Evolutionary conservation across 2,113 vertebrate species (phyloP), one percentile per base, ranked within the genome.

Genomic region (Coptodon bakossiorum): DNA sequence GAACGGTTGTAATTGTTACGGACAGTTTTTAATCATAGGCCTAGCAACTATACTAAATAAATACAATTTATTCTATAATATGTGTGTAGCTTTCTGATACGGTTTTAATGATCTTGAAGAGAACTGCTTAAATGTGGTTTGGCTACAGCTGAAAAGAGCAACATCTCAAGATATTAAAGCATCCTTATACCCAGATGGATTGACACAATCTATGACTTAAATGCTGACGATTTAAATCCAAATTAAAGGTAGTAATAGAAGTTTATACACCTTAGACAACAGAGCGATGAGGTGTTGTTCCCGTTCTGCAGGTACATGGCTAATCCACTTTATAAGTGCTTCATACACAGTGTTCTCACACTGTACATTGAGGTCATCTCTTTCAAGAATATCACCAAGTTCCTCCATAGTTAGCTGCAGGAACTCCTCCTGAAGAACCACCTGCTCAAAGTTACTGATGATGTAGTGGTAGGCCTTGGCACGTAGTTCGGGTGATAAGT

Each of bases 391-490:
- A 11, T 94, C 88, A 52, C 80, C 79, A 4, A 98, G 90, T 73
- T 98, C 95, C 1, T 91, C 27, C 34, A 95, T 71, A 0, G 97
- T 94, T 40, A 98, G 96, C 80, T 97, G 95, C 12, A 96, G 90
- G 63, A 98, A 97, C 94, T 98, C 97, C 0, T 94, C 93, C 0
- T 96, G 95, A 59, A 84, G 89, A 16, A 89, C 93, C 7, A 95
- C 90, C 16, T 93, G 59, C 80, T 97, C 95, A 0, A 98, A 98
- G 94, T 97, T 94, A n/a, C 96, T 93, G 50, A 97, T 84, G 82
- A 98, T 97, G 89, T 95, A 97, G 40, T 52, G 48, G 22, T 87
- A 96, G 84, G 97, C 96, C 34, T 93, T 96, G 50, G 84, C 89
- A 31, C 78, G 93, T 85, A 97, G 95, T 8, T 96, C 59, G 0